phyloP scores from a whole-genome alignment of 1,140 invertebrate species.

The Goniozus legneri region DNA sequence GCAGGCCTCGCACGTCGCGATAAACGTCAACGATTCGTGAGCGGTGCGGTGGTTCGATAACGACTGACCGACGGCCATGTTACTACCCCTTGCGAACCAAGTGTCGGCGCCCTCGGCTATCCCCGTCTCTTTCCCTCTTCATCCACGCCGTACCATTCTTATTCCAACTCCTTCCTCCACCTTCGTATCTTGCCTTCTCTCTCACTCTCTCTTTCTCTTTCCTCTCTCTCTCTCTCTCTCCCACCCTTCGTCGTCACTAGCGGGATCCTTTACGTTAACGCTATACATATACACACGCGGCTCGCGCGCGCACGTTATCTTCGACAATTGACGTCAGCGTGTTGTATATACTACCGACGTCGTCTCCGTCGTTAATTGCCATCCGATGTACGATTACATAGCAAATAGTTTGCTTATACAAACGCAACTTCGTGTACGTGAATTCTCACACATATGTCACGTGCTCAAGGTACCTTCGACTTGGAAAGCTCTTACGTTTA shows the following conservation, averaged over 20 bases:
- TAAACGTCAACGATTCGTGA: constrained; percentile 17
- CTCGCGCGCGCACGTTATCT: constrained; percentile 32
- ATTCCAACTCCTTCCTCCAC: background rate
- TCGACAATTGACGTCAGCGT: constrained; percentile 44
- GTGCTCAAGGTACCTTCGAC: too few relatives aligned
- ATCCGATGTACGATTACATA: constrained; percentile 25
- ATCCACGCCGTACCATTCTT: constrained; percentile 4
- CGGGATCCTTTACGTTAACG: background rate
- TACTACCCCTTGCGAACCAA: constrained; percentile 28
- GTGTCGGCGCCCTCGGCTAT: constrained; percentile 12
- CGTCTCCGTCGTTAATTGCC: constrained; percentile 27
- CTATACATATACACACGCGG: background rate
- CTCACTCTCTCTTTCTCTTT: constrained; percentile 3
- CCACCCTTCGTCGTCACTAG: background rate
- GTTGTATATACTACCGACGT: constrained; percentile 15
- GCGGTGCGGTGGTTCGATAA: constrained; percentile 39
- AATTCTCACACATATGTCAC: too few relatives aligned
- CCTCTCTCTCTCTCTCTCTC: background rate
- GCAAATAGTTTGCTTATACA: too few relatives aligned
- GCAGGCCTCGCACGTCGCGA: background rate
- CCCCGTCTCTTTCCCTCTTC: constrained; percentile 4
- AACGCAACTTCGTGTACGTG: too few relatives aligned
- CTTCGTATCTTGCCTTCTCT: background rate
- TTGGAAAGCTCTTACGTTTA: too few relatives aligned
- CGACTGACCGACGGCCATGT: constrained; percentile 43